Percentiles rank a stretch among this genome's conserved stretches.
Conservation (phyloP, 2,797 vertebrate species). For the Artibeus jamaicensis region DNA sequence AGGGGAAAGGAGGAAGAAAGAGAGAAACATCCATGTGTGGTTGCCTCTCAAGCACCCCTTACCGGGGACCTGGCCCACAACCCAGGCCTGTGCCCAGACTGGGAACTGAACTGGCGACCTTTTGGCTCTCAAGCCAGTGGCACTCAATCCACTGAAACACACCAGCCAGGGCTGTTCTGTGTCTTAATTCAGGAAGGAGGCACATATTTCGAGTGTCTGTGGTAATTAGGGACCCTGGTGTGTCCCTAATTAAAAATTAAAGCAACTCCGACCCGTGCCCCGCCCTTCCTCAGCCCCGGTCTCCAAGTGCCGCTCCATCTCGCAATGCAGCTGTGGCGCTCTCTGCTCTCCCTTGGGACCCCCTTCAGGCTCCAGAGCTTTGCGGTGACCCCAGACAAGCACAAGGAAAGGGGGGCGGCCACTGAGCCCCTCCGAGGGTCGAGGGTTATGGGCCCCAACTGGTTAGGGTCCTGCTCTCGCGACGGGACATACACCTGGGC, state of each 20-base stretch:
- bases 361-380: background rate
- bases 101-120: too few relatives aligned
- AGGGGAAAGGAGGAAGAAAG: too few relatives aligned
- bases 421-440: fast-evolving
- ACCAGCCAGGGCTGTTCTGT: background rate
- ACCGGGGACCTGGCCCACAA: too few relatives aligned
- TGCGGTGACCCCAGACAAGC: background rate
- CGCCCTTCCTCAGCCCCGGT: background rate
- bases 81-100: too few relatives aligned
- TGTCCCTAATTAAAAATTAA: background rate
- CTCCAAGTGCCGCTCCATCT: background rate
- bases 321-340: background rate
- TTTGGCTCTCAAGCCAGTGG: too few relatives aligned
- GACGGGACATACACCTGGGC: background rate
- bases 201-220: background rate
- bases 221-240: background rate
- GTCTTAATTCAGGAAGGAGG: background rate
- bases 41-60: too few relatives aligned
- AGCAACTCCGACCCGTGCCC: background rate
- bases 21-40: too few relatives aligned
- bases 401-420: background rate
- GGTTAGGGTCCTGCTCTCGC: background rate
- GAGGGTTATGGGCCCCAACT: background rate
- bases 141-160: too few relatives aligned
- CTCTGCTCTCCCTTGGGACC: background rate